phyloP scores from a whole-genome alignment of 1,140 invertebrate species.

The Bombus superbus region DNA sequence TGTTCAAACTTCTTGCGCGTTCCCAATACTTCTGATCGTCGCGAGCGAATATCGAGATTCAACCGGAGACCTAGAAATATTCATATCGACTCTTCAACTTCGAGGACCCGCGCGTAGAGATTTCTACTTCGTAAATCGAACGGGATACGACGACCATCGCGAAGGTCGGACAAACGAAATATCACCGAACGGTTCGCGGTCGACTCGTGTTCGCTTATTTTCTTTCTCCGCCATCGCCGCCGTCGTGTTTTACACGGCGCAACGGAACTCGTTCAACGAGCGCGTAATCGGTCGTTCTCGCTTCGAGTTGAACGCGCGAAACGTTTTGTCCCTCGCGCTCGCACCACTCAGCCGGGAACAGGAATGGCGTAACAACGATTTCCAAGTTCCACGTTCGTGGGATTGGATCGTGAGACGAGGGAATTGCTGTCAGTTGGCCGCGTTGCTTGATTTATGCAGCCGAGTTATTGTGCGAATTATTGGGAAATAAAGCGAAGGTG shows the following conservation, averaged over 20 bases:
- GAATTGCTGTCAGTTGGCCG: not conserved
- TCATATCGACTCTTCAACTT: constrained; percentile 34
- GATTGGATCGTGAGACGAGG: not conserved
- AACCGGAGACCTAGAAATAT: not conserved
- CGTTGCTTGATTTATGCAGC: not conserved
- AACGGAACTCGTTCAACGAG: not conserved
- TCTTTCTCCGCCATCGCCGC: no score
- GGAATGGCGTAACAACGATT: not conserved
- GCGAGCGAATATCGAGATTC: not conserved
- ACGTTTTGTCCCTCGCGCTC: not conserved
- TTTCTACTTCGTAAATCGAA: constrained; percentile 8
- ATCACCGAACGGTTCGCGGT: not conserved
- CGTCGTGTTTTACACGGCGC: not conserved
- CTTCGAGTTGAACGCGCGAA: not conserved
- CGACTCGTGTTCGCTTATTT: not conserved
- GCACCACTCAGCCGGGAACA: no score
- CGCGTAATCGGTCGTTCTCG: not conserved
- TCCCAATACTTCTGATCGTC: not conserved
- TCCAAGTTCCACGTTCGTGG: not conserved
- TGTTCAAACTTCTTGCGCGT: not conserved
- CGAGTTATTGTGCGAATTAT: not conserved
- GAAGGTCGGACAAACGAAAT: constrained; percentile 18
- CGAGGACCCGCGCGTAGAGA: not conserved
- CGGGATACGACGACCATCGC: not conserved
- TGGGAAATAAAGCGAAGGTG: not conserved